Evolutionary conservation across 2,113 vertebrate species (phyloP).

Genomic region (Andinoacara biseriatus): DNA sequence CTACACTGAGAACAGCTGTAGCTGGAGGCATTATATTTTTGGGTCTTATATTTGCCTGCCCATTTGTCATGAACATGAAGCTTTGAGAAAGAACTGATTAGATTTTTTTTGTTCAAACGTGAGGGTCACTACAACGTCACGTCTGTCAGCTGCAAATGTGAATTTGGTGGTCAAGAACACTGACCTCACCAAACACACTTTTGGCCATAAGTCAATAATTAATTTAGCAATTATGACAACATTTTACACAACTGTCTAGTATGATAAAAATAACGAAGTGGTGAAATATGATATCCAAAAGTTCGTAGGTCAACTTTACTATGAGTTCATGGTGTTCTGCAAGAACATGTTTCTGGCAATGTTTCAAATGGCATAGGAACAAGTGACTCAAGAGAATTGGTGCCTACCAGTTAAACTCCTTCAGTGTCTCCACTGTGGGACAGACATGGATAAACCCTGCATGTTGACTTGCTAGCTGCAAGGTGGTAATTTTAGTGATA

Average conservation of each 20-base stretch:
- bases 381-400: neutral
- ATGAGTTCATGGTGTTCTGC: neutral
- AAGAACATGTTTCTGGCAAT: neutral
- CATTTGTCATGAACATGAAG: neutral
- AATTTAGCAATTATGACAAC: neutral
- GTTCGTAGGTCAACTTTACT: neutral
- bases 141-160: neutral
- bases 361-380: neutral
- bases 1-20: neutral
- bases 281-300: neutral
- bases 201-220: neutral
- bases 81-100: neutral
- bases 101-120: neutral
- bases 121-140: neutral
- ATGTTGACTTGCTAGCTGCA: neutral
- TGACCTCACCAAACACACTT: neutral
- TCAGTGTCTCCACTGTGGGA: neutral
- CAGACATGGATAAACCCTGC: neutral
- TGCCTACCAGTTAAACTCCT: neutral
- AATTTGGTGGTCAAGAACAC: neutral
- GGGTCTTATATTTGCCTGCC: neutral
- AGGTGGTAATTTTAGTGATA: neutral
- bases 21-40: neutral
- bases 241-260: neutral
- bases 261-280: neutral